phyloP scores from a whole-genome alignment of 2,888 invertebrate genomes.

The Gymnoscelis rufifasciata region DNA sequence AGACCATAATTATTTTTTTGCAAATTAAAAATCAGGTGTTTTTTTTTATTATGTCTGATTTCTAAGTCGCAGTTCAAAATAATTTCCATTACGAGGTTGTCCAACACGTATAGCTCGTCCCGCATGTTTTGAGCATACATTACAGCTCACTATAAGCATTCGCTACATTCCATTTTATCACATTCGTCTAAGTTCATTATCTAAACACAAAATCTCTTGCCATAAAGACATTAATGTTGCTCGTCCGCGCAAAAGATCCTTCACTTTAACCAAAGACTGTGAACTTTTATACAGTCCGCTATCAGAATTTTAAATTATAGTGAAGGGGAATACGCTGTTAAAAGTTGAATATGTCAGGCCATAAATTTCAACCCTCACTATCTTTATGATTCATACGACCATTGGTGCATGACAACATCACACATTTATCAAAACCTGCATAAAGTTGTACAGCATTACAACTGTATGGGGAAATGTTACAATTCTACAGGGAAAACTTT shows the following conservation, averaged over 20 bases:
- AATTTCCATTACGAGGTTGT: no score
- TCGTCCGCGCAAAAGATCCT: background rate
- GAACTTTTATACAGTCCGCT: background rate
- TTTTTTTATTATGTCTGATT: no score
- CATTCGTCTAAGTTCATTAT: no score
- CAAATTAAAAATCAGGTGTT: no score
- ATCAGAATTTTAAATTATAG: conserved; percentile 1
- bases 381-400: conserved; percentile 27
- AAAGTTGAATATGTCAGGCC: conserved; percentile 16
- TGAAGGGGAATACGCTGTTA: conserved; percentile 5
- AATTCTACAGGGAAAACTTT: conserved; percentile 4
- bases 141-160: no score
- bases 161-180: no score
- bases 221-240: no score
- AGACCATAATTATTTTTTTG: no score
- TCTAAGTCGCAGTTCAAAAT: no score
- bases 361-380: conserved; percentile 22
- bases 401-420: conserved; percentile 21
- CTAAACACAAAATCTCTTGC: no score
- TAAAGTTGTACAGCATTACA: conserved; percentile 20
- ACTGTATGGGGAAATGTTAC: conserved; percentile 13
- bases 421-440: conserved; percentile 24
- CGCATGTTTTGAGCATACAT: no score
- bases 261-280: background rate
- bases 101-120: no score